These are phyloP conservation scores for Corella eumyota DNA, from an alignment of 23 tunicate species.

Conservation along the genomic window DNA sequence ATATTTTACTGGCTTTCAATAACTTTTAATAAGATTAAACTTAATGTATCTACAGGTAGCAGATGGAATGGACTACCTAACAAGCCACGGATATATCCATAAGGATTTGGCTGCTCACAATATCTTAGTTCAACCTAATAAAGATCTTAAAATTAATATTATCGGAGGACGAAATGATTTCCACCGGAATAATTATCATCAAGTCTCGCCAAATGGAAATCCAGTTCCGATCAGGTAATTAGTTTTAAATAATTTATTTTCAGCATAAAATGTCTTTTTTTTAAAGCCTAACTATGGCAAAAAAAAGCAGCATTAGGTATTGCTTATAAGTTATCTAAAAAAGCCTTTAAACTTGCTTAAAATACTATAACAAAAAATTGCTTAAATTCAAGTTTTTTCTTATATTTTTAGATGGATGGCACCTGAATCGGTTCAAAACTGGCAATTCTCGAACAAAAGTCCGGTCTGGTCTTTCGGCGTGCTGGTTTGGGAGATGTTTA, in stretches of 20 bases:
- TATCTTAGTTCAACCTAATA: conserved; percentile 45
- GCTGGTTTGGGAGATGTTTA: conserved; percentile 83
- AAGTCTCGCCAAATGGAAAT: conserved; percentile 49
- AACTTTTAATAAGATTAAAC: background rate
- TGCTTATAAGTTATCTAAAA: background rate
- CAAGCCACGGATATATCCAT: conserved; percentile 44
- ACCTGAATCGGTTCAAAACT: conserved; percentile 59
- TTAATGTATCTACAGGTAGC: conserved; percentile 29
- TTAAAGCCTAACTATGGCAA: background rate
- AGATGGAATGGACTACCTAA: conserved; percentile 66
- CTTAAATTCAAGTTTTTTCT: background rate
- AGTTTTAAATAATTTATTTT: background rate
- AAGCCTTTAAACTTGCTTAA: background rate
- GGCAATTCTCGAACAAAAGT: conserved; percentile 64
- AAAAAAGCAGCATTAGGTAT: background rate
- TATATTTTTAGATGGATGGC: conserved; percentile 83
- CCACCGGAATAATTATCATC: conserved; percentile 50
- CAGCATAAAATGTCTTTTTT: background rate
- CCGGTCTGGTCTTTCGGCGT: conserved; percentile 91
- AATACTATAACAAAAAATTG: background rate
- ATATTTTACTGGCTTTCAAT: background rate
- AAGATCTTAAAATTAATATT: conserved; percentile 44
- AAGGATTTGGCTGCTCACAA: conserved; percentile 77
- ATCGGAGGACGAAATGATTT: conserved; percentile 59
- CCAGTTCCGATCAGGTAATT: conserved; percentile 77